Evolutionary conservation across 2,113 vertebrate species (phyloP).

Genomic region (Prunella himalayana): DNA sequence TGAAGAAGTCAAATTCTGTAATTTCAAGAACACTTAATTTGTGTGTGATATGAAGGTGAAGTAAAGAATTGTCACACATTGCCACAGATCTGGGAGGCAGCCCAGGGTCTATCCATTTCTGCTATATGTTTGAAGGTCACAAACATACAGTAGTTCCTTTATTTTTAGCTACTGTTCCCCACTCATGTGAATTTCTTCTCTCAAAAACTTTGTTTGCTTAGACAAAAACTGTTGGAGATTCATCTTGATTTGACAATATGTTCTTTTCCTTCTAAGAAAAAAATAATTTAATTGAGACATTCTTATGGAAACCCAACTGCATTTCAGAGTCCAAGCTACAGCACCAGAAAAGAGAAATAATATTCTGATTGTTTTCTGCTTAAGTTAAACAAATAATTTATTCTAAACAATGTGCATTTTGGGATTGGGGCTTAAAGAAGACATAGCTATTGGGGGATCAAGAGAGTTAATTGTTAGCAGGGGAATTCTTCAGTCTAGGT

Average conservation of each 20-base stretch:
- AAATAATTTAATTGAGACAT: background rate
- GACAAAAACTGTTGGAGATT: background rate
- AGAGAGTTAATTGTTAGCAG: background rate
- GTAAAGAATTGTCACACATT: background rate
- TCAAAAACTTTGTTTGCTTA: background rate
- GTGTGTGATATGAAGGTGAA: background rate
- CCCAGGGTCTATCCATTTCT: background rate
- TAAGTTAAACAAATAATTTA: background rate
- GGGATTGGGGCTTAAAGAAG: background rate
- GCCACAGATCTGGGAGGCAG: background rate
- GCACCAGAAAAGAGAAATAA: background rate
- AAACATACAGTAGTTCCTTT: background rate
- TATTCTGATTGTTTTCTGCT: background rate
- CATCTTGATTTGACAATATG: background rate
- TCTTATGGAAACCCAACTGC: background rate
- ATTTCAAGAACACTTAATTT: background rate
- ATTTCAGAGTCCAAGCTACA: background rate
- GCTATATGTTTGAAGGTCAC: background rate
- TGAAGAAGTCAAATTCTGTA: background rate
- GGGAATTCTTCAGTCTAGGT: background rate
- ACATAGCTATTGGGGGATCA: background rate
- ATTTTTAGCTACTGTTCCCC: background rate
- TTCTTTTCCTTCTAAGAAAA: background rate
- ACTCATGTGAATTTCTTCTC: background rate
- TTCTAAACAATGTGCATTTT: background rate